A percentile compares a stretch with the other conserved stretches of the same genome.
Conservation (phyloP, 2,888 invertebrate species). For the Zygogramma bicolorata region DNA sequence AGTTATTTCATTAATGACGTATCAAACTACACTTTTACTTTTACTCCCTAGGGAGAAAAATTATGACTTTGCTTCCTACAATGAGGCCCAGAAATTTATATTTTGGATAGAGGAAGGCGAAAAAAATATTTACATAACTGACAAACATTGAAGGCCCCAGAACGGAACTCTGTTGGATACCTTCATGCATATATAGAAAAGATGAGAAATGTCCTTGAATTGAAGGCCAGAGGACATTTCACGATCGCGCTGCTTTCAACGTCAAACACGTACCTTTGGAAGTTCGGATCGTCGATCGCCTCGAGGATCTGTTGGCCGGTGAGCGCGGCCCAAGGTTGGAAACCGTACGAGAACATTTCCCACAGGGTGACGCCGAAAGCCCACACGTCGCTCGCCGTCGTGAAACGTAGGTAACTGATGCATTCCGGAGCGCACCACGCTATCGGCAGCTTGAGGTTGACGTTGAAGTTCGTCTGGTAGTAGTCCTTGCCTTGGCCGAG, state of each 20-base stretch:
- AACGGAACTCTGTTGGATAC: neutral
- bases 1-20: no score
- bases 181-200: neutral
- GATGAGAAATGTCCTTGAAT: no score
- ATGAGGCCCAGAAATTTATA: no score
- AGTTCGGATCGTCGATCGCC: conserved; percentile 94
- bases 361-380: conserved; percentile 95
- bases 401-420: conserved; percentile 95
- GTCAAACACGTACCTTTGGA: conserved; percentile 72
- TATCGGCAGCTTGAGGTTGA: conserved; percentile 95
- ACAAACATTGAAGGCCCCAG: neutral
- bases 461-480: conserved; percentile 98
- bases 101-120: no score
- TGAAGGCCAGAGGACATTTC: no score
- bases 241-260: no score
- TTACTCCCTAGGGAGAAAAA: no score
- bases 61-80: no score
- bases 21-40: no score
- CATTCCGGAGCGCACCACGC: conserved; percentile 99
- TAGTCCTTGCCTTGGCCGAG: conserved; percentile 98
- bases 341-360: conserved; percentile 99
- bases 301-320: conserved; percentile 92
- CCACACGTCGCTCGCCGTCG: conserved; percentile 98
- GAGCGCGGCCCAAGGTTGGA: conserved; percentile 97
- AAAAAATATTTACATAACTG: no score